A percentile compares a stretch with the other conserved stretches of the same genome.
Evolutionary conservation across 1,140 invertebrate genomes (phyloP).

Genomic region (Eueides isabella): DNA sequence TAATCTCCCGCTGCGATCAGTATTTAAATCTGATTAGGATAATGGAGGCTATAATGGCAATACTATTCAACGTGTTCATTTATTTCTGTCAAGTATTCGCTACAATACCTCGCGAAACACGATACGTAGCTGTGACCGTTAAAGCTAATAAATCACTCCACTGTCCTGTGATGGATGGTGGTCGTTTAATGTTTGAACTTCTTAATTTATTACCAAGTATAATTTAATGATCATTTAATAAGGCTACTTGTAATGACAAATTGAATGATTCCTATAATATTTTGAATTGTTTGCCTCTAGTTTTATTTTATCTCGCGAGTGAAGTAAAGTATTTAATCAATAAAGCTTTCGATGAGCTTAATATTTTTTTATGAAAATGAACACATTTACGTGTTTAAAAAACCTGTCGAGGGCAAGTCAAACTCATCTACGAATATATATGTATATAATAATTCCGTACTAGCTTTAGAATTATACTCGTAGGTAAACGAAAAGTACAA

Average conservation of each 20-base stretch:
- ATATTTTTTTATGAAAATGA: no score
- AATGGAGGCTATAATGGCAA: constrained; percentile 20
- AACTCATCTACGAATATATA: no score
- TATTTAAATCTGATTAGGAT: constrained; percentile 19
- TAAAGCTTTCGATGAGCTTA: no score
- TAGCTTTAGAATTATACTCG: no score
- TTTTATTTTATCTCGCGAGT: not conserved
- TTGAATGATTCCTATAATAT: not conserved
- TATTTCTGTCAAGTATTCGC: constrained; percentile 18
- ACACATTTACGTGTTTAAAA: no score
- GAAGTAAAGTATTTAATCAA: no score
- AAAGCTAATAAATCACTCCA: constrained; percentile 1
- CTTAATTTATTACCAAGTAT: constrained; percentile 1
- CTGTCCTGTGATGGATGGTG: not conserved
- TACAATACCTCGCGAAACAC: constrained; percentile 23
- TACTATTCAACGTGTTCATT: constrained; percentile 21
- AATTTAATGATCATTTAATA: constrained; percentile 18
- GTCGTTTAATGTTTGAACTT: constrained; percentile 16
- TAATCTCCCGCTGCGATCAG: constrained; percentile 16
- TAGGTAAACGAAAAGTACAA: no score
- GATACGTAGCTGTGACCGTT: constrained; percentile 13
- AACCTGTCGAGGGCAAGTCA: no score
- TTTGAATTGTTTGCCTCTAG: not conserved
- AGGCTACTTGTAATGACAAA: not conserved
- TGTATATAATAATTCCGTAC: no score